phyloP scores from a whole-genome alignment of 2,113 vertebrate genomes.

The Phylloscopus whistleri region DNA sequence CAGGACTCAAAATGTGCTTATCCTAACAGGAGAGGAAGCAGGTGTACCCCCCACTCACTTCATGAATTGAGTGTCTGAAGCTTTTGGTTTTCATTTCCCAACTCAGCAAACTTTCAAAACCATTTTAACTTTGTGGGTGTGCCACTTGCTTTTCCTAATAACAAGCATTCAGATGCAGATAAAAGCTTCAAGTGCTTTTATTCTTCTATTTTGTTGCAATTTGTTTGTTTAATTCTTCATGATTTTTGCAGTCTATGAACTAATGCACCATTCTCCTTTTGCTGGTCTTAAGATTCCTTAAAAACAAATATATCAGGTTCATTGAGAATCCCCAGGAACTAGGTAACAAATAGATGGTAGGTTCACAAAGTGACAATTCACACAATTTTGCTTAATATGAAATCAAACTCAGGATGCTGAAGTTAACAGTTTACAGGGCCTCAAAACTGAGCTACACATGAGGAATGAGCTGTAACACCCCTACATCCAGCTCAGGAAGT shows the following conservation, averaged over 20 bases:
- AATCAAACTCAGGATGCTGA: not conserved
- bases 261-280: not conserved
- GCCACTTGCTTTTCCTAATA: not conserved
- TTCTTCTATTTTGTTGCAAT: not conserved
- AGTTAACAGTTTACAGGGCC: not conserved
- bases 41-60: not conserved
- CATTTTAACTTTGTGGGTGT: not conserved
- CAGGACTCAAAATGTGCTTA: not conserved
- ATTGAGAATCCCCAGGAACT: not conserved
- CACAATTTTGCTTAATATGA: not conserved
- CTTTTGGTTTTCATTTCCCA: not conserved
- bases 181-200: not conserved
- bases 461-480: not conserved
- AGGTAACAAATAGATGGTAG: not conserved
- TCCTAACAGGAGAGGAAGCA: not conserved
- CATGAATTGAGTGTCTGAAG: not conserved
- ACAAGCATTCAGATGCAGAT: not conserved
- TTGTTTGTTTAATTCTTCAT: not conserved
- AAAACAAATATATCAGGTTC: not conserved
- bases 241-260: not conserved
- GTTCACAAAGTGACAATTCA: not conserved
- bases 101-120: not conserved
- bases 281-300: not conserved
- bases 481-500: not conserved
- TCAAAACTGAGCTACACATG: not conserved